These are phyloP conservation scores for Euleptes europaea DNA, from an alignment of 2,113 vertebrate species.

Conservation along the genomic window DNA sequence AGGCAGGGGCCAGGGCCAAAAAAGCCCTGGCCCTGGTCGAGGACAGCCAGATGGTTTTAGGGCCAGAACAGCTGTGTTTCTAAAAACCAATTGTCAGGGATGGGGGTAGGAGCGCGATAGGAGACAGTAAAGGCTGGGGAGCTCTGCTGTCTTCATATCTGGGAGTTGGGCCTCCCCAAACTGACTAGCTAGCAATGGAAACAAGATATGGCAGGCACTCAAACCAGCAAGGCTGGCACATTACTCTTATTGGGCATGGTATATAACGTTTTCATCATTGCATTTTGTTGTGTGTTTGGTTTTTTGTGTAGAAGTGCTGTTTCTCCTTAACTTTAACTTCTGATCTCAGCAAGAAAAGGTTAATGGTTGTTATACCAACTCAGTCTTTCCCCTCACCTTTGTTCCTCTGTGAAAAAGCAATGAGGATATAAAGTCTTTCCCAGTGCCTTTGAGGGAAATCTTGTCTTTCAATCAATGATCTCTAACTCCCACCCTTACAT, in stretches of 20 bases:
- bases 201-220: not conserved
- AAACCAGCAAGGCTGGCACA: no score
- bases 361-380: constrained; percentile 40
- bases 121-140: no score
- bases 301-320: constrained; percentile 7
- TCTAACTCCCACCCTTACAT: constrained; percentile 24
- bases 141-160: not conserved
- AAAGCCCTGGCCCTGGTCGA: no score
- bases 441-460: constrained; percentile 30
- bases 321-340: constrained; percentile 30
- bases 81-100: not conserved
- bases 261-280: not conserved
- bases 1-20: no score
- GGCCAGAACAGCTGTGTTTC: not conserved
- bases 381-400: not conserved
- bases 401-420: constrained; percentile 43
- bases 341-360: constrained; percentile 29
- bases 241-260: not conserved
- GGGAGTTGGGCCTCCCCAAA: no score
- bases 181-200: not conserved
- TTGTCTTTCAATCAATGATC: constrained; percentile 5
- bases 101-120: no score
- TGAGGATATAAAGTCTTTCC: constrained; percentile 5
- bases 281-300: not conserved
- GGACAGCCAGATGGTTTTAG: no score